phyloP scores from a whole-genome alignment of 2,797 vertebrate genomes.

The Synaphobranchus kaupii region DNA sequence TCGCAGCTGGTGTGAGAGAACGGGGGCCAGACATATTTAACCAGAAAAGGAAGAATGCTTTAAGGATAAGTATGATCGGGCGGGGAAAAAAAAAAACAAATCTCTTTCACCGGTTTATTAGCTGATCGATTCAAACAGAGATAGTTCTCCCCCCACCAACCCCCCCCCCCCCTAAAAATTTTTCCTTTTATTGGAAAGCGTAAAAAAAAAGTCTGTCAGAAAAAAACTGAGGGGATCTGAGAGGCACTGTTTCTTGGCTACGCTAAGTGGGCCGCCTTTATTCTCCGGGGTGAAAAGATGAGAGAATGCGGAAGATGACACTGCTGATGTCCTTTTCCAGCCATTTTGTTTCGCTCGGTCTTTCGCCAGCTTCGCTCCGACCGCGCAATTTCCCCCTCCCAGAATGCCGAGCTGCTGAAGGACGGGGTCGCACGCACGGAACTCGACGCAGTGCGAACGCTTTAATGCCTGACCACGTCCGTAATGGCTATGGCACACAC shows the following conservation, averaged over 20 bases:
- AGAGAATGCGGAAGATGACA: not conserved
- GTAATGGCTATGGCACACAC: no score
- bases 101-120: not conserved
- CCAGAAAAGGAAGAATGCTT: not conserved
- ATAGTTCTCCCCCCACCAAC: not conserved
- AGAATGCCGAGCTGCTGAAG: not conserved
- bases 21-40: not conserved
- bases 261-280: not conserved
- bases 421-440: not conserved
- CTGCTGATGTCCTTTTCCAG: not conserved
- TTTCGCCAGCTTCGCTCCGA: not conserved
- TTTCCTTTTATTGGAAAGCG: not conserved
- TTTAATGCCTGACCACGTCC: no score
- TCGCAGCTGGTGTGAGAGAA: not conserved
- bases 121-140: not conserved
- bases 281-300: not conserved
- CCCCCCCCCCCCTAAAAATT: not conserved
- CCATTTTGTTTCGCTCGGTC: not conserved
- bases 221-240: not conserved
- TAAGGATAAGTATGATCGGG: not conserved
- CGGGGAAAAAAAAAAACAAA: not conserved
- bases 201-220: not conserved
- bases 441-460: not conserved
- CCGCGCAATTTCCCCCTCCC: constrained; percentile 13
- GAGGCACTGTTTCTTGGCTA: not conserved